These are phyloP conservation scores for Thalpophila matura DNA, from an alignment of 2,888 invertebrate genomes.

Conservation along the genomic window DNA sequence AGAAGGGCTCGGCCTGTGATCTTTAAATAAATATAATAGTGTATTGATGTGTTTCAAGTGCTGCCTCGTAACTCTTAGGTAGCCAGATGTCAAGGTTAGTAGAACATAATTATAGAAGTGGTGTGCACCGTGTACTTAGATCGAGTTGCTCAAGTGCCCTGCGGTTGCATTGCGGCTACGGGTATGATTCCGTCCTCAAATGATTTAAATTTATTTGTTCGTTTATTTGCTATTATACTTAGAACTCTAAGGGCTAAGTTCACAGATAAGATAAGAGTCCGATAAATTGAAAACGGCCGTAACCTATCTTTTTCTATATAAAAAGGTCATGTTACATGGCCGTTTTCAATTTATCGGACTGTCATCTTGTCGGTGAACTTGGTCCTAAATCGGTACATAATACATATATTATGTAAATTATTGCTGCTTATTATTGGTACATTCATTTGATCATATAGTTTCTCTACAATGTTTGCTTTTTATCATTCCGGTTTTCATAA, in stretches of 20 bases:
- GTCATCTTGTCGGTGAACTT: too few species aligned
- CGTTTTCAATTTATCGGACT: too few species aligned
- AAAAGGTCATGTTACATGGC: too few species aligned
- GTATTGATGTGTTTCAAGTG: slow-evolving; percentile 55
- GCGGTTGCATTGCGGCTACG: slow-evolving; percentile 54
- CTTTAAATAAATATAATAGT: slow-evolving; percentile 51
- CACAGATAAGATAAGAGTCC: too few species aligned
- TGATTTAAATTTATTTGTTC: slow-evolving; percentile 26
- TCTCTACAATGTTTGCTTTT: background rate
- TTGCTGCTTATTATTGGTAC: too few species aligned
- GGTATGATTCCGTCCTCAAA: slow-evolving; percentile 55
- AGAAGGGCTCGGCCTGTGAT: slow-evolving; percentile 57
- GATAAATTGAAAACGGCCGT: too few species aligned
- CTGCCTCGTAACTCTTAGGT: slow-evolving; percentile 21
- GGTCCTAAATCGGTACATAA: too few species aligned
- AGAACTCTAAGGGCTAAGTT: slow-evolving; percentile 3
- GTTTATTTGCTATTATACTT: slow-evolving; percentile 18
- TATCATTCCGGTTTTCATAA: background rate
- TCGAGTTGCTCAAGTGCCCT: slow-evolving; percentile 56
- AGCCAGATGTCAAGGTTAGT: slow-evolving; percentile 56
- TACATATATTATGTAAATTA: too few species aligned
- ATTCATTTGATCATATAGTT: too few species aligned
- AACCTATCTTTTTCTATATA: too few species aligned
- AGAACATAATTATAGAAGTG: slow-evolving; percentile 68
- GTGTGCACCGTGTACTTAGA: slow-evolving; percentile 61